Evolutionary conservation across 2,113 vertebrate genomes (phyloP).

Genomic region (Acanthisitta chloris): DNA sequence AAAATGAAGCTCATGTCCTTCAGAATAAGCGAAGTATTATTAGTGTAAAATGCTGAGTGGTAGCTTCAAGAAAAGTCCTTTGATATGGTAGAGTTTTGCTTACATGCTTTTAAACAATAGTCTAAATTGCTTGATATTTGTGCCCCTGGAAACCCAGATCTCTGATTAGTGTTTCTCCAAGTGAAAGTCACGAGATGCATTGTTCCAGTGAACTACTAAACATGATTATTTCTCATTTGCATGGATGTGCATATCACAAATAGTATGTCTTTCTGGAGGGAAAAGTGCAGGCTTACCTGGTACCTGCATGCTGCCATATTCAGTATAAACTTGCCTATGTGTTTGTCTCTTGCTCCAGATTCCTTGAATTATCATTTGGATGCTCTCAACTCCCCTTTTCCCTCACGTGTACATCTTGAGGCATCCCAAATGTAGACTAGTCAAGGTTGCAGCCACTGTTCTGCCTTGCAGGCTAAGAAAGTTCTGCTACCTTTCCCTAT

Average conservation of each 20-base stretch:
- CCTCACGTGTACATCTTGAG: accelerated
- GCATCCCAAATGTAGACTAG: neutral
- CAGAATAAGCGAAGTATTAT: neutral
- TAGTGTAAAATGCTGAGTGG: neutral
- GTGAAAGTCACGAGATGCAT: neutral
- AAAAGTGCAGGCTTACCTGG: neutral
- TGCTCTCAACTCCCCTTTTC: neutral
- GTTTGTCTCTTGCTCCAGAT: neutral
- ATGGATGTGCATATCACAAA: neutral
- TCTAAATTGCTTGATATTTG: neutral
- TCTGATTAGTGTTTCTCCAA: neutral
- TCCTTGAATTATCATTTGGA: neutral
- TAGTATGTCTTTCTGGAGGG: neutral
- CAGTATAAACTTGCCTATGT: neutral
- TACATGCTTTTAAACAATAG: neutral
- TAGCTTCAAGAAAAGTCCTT: neutral
- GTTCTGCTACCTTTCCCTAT: neutral
- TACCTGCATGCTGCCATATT: neutral
- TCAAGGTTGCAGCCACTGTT: neutral
- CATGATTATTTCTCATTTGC: neutral
- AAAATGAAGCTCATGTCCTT: neutral
- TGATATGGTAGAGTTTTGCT: neutral
- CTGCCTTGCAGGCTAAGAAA: neutral
- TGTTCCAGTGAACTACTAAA: neutral
- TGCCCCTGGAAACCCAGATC: neutral